These are phyloP conservation scores for Sebastiscus albofasciatus DNA, from an alignment of 2,797 vertebrate species.

Conservation along the genomic window DNA sequence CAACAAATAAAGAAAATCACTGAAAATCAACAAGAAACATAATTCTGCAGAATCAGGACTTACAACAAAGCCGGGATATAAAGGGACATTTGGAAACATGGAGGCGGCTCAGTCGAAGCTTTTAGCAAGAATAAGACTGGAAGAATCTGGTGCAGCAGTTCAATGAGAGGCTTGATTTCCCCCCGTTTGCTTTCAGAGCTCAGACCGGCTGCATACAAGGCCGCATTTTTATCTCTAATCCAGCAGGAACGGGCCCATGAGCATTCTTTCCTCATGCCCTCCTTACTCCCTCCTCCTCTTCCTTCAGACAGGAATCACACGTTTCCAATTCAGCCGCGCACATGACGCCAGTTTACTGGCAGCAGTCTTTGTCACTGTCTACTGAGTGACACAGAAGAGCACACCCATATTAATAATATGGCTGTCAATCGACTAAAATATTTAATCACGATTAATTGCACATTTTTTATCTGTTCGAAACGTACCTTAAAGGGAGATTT, in stretches of 20 bases:
- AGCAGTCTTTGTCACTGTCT: background rate
- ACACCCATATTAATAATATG: background rate
- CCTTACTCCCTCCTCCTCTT: background rate
- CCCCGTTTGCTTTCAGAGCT: conserved; percentile 14
- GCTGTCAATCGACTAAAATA: too few species aligned
- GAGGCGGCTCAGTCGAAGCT: background rate
- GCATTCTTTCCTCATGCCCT: conserved; percentile 5
- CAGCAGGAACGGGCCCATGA: conserved; percentile 37
- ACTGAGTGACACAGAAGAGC: background rate
- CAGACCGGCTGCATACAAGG: conserved; percentile 8
- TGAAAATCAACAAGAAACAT: background rate
- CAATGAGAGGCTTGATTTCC: background rate
- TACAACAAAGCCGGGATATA: conserved; percentile 36
- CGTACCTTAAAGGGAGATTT: too few species aligned
- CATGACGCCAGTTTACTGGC: conserved; percentile 67
- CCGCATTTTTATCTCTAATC: conserved; percentile 41
- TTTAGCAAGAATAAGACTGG: background rate
- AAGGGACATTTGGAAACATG: conserved; percentile 54
- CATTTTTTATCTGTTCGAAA: too few species aligned
- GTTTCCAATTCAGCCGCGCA: conserved; percentile 62
- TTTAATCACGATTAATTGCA: too few species aligned
- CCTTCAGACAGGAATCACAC: conserved; percentile 62
- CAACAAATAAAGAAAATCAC: background rate
- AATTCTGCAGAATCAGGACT: background rate
- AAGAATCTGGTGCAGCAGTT: background rate